Conservation (phyloP, 2,113 vertebrate species). For the Coturnix japonica region DNA sequence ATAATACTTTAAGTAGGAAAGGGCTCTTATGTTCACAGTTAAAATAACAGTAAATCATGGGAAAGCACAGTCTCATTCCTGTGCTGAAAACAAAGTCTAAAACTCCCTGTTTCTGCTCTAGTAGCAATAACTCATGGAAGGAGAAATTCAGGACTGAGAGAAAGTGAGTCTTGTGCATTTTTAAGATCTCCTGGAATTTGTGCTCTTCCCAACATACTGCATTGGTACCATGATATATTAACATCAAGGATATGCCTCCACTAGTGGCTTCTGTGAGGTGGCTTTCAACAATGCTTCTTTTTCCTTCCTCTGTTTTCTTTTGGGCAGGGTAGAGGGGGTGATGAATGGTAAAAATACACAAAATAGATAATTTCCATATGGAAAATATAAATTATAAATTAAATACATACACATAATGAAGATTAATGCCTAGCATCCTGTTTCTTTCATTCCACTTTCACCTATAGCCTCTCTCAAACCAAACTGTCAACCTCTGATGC, state of each 20-base stretch:
- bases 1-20: not conserved
- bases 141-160: not conserved
- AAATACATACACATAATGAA: not conserved
- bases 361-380: not conserved
- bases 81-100: not conserved
- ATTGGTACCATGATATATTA: not conserved
- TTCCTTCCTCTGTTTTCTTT: not conserved
- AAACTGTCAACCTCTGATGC: not conserved
- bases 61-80: not conserved
- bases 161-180: not conserved
- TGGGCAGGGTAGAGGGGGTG: too few relatives aligned
- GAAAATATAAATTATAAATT: not conserved
- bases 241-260: not conserved
- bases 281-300: not conserved
- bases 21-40: not conserved
- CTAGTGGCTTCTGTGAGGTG: rapidly evolving
- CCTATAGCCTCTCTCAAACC: not conserved
- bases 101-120: not conserved
- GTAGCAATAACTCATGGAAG: not conserved
- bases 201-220: not conserved
- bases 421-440: not conserved
- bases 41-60: not conserved
- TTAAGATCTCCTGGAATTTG: not conserved
- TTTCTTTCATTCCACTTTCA: not conserved
- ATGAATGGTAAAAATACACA: not conserved